These are phyloP conservation scores for Nerophis ophidion DNA, from an alignment of 2,113 vertebrate genomes.

Conservation along the genomic window DNA sequence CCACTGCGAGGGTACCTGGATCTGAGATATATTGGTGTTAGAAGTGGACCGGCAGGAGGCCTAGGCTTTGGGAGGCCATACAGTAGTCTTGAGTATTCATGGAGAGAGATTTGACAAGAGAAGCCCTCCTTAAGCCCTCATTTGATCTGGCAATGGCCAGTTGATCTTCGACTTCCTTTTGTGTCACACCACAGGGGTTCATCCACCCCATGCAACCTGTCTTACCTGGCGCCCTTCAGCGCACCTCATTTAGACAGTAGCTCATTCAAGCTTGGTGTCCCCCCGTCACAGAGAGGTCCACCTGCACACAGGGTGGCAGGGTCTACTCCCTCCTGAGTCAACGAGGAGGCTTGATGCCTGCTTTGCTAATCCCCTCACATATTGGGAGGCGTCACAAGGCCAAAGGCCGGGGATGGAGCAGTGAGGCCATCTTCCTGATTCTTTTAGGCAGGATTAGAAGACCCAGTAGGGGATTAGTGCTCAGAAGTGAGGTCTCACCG, in stretches of 20 bases:
- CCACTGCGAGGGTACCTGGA: constrained; percentile 55
- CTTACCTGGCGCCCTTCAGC: constrained; percentile 65
- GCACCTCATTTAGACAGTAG: constrained; percentile 59
- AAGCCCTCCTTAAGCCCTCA: constrained; percentile 60
- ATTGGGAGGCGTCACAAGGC: constrained; percentile 44
- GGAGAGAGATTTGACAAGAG: constrained; percentile 63
- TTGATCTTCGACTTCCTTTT: constrained; percentile 66
- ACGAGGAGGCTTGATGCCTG: constrained; percentile 41
- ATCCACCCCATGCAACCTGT: constrained; percentile 51
- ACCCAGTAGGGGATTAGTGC: constrained; percentile 40
- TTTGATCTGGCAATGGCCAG: constrained; percentile 70
- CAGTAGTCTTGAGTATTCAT: constrained; percentile 68
- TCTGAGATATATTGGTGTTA: constrained; percentile 52
- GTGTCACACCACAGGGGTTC: constrained; percentile 60
- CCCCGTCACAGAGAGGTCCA: constrained; percentile 47
- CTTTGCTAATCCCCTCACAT: constrained; percentile 63
- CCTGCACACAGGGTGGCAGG: constrained; percentile 58
- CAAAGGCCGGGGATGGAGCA: constrained; percentile 48
- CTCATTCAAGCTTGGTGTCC: constrained; percentile 47
- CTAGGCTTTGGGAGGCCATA: constrained; percentile 44
- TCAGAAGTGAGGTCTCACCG: constrained; percentile 29
- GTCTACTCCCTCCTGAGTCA: constrained; percentile 52
- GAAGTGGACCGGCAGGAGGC: constrained; percentile 57
- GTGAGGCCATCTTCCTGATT: constrained; percentile 53
- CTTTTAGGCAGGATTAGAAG: constrained; percentile 65